Conservation (phyloP, 2,797 vertebrate species). For the Mus caroli region DNA sequence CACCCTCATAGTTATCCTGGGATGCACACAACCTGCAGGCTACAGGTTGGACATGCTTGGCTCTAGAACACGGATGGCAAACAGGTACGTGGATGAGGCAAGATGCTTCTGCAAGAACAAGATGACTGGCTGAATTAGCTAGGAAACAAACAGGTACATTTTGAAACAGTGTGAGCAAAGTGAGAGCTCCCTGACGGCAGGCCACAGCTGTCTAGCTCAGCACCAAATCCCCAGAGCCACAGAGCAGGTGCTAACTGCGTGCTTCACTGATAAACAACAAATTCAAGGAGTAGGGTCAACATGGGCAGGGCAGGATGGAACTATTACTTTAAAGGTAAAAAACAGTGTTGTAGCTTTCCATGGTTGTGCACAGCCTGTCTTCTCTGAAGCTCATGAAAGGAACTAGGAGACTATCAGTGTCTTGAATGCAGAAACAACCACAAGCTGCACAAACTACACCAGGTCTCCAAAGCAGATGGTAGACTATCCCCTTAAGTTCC, state of each 20-base stretch:
- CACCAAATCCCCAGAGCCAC: not conserved
- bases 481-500: not conserved
- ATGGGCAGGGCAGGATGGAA: not conserved
- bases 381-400: not conserved
- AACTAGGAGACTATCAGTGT: not conserved
- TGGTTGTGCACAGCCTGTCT: not conserved
- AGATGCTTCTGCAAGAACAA: not conserved
- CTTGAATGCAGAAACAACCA: not conserved
- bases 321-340: constrained; percentile 43
- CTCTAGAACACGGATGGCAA: not conserved
- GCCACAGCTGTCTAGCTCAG: not conserved
- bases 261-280: constrained; percentile 1
- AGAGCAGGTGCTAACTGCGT: not conserved
- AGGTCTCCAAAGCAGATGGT: not conserved
- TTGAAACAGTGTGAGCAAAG: not conserved
- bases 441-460: not conserved
- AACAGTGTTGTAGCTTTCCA: not conserved
- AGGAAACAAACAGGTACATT: not conserved
- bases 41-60: not conserved
- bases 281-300: not conserved
- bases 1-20: not conserved
- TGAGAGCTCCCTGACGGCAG: not conserved
- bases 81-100: not conserved
- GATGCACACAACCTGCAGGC: not conserved
- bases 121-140: not conserved